phyloP scores from a whole-genome alignment of 2,888 invertebrate genomes.

The Cataglyphis livida region DNA sequence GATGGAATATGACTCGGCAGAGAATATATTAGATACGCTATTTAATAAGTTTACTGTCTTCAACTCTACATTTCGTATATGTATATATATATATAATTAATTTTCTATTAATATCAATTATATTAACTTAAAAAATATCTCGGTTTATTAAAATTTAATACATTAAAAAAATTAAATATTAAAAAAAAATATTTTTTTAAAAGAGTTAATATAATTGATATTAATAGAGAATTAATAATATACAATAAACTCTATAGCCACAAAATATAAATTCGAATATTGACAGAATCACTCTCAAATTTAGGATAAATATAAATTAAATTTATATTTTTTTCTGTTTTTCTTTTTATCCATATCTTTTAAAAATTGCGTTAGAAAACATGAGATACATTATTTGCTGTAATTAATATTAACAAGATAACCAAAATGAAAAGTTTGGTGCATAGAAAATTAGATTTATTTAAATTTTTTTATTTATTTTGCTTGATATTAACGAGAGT shows the following conservation, averaged over 20 bases:
- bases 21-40: conserved; percentile 9
- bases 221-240: conserved; percentile 8
- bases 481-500: conserved; percentile 33
- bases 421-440: neutral
- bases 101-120: neutral
- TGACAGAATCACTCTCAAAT: neutral
- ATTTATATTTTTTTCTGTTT: neutral
- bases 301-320: neutral
- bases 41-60: conserved; percentile 30
- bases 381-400: neutral
- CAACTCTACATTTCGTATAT: neutral
- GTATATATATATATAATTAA: neutral
- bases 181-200: neutral
- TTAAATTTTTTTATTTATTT: conserved; percentile 2
- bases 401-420: conserved; percentile 1
- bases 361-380: neutral
- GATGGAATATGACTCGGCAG: conserved; percentile 13
- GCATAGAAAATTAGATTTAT: neutral
- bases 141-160: no score
- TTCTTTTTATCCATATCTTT: neutral
- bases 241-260: neutral
- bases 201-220: neutral
- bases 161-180: neutral
- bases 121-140: neutral
- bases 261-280: neutral